Conservation (phyloP, 2,797 vertebrate species). For the Taeniopygia guttata region DNA sequence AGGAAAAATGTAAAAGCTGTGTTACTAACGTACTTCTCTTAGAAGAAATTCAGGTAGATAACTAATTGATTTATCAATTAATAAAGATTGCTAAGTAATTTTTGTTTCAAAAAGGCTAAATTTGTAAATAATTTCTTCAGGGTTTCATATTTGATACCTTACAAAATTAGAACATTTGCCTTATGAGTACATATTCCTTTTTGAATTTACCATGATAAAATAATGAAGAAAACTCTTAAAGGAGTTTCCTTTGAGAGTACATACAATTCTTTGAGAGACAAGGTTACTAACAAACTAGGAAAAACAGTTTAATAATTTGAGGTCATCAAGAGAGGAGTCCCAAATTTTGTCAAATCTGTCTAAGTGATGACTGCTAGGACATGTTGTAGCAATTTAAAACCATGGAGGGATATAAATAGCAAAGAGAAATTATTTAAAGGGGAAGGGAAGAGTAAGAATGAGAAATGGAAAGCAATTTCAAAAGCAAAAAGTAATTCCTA, state of each 20-base stretch:
- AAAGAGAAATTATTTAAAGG: not conserved
- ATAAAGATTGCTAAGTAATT: not conserved
- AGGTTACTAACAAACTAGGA: not conserved
- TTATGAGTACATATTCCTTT: not conserved
- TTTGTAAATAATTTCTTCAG: not conserved
- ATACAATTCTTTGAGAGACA: not conserved
- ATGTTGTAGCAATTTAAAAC: not conserved
- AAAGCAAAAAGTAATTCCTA: not conserved
- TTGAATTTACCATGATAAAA: not conserved
- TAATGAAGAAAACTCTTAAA: not conserved
- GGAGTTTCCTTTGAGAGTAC: not conserved
- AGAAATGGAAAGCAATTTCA: conserved; percentile 3
- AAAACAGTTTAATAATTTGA: not conserved
- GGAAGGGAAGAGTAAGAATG: not conserved
- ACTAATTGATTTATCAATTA: not conserved
- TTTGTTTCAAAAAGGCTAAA: not conserved
- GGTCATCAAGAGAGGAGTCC: not conserved
- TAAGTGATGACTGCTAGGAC: not conserved
- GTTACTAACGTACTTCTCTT: not conserved
- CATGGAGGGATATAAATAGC: not conserved
- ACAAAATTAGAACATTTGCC: not conserved
- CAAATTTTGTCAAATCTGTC: not conserved
- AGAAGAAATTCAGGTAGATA: not conserved
- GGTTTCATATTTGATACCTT: not conserved
- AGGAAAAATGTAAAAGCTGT: not conserved